Evolutionary conservation across 2,888 invertebrate species (phyloP), one percentile per base, ranked within the genome.

Genomic region (Callimorpha dominula): DNA sequence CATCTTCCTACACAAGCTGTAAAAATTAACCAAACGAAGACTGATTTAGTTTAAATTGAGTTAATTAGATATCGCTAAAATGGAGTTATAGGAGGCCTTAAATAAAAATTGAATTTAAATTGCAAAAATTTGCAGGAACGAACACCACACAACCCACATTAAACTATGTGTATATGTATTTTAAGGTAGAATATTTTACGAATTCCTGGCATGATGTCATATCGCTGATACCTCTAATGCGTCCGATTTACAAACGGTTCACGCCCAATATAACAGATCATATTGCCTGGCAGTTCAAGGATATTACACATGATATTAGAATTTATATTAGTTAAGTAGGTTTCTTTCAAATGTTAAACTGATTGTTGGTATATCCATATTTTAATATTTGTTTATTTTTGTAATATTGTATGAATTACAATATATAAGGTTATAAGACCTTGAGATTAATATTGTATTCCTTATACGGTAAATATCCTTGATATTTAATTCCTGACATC

Each of bases 271-370:
- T 66, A 68, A 70, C 68, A 68, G 52, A 77, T 66, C 72, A 74
- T 65, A 75, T 77, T 79, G 71, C 42, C 65, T 78, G 78, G 72
- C 68, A 78, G 75, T 78, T 83, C 84, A 81, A 80, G 84, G 82
- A 31, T 77, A 65, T 49, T 68, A 71, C 68, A 73, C 68, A 73
- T 74, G 72, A 76, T 66, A 65, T 76, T 72, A 17, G 74, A 81
- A 78, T 81, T 73, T 67, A 60, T 79, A 65, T 78, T 50, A 63
- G 69, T 42, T 60, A 65, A 70, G 73, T 82, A 68, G 77, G 82
- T 65, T 73, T 67, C 60, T 75, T 75, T 52, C 12, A 43, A 15
- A 71, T 67, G 76, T 65, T 71, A 72, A 70, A 49, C 43, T 62
- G 52, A 71, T 74, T 70, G 69, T 67, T 71, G 76, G 85, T 86